Percentiles rank a stretch among this genome's conserved stretches.
Conservation (phyloP, 2,797 vertebrate genomes). For the Sebastes matsubarae region DNA sequence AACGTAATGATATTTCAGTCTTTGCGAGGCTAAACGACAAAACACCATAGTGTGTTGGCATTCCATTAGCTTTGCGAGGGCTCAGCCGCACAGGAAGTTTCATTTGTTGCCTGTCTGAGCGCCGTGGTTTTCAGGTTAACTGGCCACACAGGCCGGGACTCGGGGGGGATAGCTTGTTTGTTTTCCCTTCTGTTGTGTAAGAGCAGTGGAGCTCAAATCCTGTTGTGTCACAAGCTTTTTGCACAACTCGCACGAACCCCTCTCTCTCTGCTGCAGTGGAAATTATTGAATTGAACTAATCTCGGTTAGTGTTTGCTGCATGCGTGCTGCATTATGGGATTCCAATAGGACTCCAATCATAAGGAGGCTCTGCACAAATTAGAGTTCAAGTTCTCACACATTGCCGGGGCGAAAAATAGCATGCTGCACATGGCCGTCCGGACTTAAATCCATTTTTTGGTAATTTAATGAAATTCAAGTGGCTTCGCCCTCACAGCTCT, state of each 20-base stretch:
- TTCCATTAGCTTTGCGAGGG: neutral
- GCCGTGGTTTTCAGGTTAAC: slow-evolving; percentile 36
- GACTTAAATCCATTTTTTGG: slow-evolving; percentile 49
- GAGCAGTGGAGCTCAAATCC: slow-evolving; percentile 31
- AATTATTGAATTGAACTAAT: neutral
- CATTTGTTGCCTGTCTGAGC: slow-evolving; percentile 20
- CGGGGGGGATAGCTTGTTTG: slow-evolving; percentile 30
- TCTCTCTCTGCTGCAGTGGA: neutral
- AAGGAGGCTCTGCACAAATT: neutral
- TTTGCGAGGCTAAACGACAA: neutral
- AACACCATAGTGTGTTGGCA: neutral
- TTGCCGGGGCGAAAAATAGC: slow-evolving; percentile 6
- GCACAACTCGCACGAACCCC: slow-evolving; percentile 19
- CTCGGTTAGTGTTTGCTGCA: neutral
- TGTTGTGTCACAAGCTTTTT: slow-evolving; percentile 39
- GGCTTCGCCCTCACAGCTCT: slow-evolving; percentile 43
- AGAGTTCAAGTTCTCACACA: neutral
- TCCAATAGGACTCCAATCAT: neutral
- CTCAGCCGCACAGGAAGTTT: slow-evolving; percentile 15
- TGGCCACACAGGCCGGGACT: slow-evolving; percentile 16
- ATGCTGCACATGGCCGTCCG: neutral
- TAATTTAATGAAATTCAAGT: slow-evolving; percentile 59
- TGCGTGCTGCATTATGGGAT: neutral
- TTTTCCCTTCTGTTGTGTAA: slow-evolving; percentile 32
- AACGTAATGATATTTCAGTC: neutral